Evolutionary conservation across 2,797 vertebrate species (phyloP).

Genomic region (Setipinna tenuifilis): DNA sequence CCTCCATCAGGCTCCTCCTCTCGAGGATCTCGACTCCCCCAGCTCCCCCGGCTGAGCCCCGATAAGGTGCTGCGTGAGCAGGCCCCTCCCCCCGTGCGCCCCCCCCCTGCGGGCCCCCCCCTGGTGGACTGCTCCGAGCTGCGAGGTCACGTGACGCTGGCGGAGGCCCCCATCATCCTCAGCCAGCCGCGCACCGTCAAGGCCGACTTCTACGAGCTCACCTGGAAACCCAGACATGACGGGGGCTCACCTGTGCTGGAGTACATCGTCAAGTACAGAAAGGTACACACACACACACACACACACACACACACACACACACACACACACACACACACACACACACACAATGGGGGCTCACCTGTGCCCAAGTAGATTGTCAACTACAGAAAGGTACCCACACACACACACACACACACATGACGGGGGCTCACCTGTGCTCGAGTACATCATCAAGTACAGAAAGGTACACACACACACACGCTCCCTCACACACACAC

Average conservation of each 20-base stretch:
- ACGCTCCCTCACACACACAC: too few species aligned
- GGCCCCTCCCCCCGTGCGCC: constrained; percentile 67
- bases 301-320: not conserved
- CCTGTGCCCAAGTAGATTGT: constrained; percentile 89
- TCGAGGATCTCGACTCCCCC: constrained; percentile 66
- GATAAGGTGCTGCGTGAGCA: constrained; percentile 79
- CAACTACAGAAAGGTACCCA: constrained; percentile 91
- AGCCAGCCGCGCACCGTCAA: constrained; percentile 92
- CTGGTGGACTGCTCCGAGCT: constrained; percentile 76
- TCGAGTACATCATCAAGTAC: constrained; percentile 92
- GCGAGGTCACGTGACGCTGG: constrained; percentile 74
- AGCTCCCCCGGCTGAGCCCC: constrained; percentile 71
- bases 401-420: too few species aligned
- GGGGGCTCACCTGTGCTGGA: constrained; percentile 83
- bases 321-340: constrained; percentile 4
- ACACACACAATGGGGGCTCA: constrained; percentile 61
- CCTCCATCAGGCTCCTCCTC: constrained; percentile 63
- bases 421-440: constrained; percentile 73
- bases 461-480: constrained; percentile 82
- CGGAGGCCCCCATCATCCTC: constrained; percentile 92
- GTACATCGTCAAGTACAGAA: constrained; percentile 92
- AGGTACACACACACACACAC: constrained; percentile 73
- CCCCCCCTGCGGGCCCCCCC: constrained; percentile 62
- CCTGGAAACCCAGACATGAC: constrained; percentile 90
- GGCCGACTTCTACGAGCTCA: constrained; percentile 91